These are phyloP conservation scores for Oreochromis aureus DNA, from an alignment of 2,113 vertebrate genomes.

Conservation along the genomic window DNA sequence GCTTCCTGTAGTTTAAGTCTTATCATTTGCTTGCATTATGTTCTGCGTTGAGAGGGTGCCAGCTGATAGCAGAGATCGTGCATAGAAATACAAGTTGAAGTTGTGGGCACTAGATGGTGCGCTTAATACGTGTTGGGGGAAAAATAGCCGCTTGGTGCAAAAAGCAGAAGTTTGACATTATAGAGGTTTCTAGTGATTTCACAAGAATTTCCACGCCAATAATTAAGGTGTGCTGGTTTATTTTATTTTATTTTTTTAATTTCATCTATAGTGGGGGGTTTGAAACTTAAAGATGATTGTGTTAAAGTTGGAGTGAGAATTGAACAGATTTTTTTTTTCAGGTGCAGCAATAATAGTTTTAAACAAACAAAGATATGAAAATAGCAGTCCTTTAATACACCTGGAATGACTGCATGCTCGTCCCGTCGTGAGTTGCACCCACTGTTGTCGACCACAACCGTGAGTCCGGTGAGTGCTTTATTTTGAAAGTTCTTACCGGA, in stretches of 20 bases:
- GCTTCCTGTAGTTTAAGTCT: not conserved
- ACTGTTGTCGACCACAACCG: not conserved
- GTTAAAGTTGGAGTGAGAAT: not conserved
- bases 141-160: not conserved
- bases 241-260: not conserved
- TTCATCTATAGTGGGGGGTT: not conserved
- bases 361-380: not conserved
- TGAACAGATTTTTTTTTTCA: not conserved
- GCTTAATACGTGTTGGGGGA: accelerated
- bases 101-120: not conserved
- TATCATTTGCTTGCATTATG: not conserved
- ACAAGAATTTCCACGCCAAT: not conserved
- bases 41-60: not conserved
- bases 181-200: not conserved
- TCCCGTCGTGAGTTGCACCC: not conserved
- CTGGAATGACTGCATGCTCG: not conserved
- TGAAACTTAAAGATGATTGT: not conserved
- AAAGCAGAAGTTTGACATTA: not conserved
- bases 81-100: not conserved
- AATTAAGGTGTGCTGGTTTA: not conserved
- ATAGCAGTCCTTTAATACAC: not conserved
- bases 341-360: not conserved
- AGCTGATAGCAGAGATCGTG: not conserved
- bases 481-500: slow-evolving; percentile 28
- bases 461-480: not conserved